Base-by-base conservation (phyloP, 2,113 vertebrate genomes). In the Lepidothrix coronata region DNA sequence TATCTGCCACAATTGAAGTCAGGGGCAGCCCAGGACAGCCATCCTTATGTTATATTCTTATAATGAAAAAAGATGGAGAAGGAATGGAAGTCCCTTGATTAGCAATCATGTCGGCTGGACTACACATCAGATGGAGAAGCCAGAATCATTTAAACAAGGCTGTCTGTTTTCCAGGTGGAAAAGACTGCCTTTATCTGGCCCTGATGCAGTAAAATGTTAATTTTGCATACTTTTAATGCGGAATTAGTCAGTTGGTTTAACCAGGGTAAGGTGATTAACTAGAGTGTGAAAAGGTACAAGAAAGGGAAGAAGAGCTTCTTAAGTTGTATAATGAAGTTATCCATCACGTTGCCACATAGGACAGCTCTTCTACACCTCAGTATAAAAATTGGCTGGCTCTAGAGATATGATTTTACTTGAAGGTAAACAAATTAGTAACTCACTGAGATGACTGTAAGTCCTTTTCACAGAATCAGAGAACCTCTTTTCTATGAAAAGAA, bases 401-500 rank as follows among this genome's bases (percentile, higher is more conserved):
- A 59, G 31, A 84, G 91, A 89, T 82, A 96, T 94, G 77, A 89
- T 85, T 93, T 97, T 91, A 78, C 75, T 92, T 84, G 35, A 85
- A 85, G 65, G 91, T 92, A 96, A 97, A 96, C 90, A 97, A 96
- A 96, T 96, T 46, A 90, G 78, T 88, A 93, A 59, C 68, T 96
- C 58, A 65, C 65, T 57, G 35, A 67, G 57, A 88, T 94, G 55
- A 70, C 51, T 73, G 33, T 78, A 91, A 88, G 77, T 84, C 54
- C 67, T 82, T 91, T 85, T 49, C 74, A 82, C 48, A 85, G 70
- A 82, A 67, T 55, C 61, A 58, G 22, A 46, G 11, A 82, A 78
- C 11, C 25, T 52, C 27, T 76, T 72, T 79, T 85, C 55, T 59
- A 20, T 25, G 18, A 51, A 76, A 80, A 87, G 33, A 59, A 85